phyloP scores from a whole-genome alignment of 2,113 vertebrate genomes.

The Gila orcuttii region DNA sequence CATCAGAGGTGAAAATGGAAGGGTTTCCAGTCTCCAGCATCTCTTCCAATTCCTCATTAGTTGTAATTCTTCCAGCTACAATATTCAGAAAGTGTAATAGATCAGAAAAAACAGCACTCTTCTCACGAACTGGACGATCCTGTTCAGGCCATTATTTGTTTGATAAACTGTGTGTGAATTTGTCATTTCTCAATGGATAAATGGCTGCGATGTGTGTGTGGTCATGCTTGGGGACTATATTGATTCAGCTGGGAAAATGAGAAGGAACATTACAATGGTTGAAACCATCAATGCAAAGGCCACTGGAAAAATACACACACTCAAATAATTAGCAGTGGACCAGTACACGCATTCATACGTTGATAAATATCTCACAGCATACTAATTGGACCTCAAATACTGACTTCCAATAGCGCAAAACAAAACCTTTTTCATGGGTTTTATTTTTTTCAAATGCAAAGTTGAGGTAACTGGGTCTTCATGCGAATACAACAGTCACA shows the following conservation, averaged over 20 bases:
- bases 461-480: neutral
- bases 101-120: neutral
- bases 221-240: slow-evolving; percentile 26
- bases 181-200: neutral
- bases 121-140: neutral
- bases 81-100: neutral
- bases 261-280: slow-evolving; percentile 19
- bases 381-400: no score
- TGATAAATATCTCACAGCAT: neutral
- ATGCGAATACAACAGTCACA: slow-evolving; percentile 6
- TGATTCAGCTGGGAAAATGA: slow-evolving; percentile 51
- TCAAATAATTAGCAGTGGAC: neutral
- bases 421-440: no score
- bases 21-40: slow-evolving; percentile 95
- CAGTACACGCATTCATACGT: neutral
- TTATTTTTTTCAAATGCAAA: neutral
- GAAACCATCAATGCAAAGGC: slow-evolving; percentile 22
- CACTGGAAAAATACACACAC: slow-evolving; percentile 18
- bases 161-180: slow-evolving; percentile 1
- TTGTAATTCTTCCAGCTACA: slow-evolving; percentile 89
- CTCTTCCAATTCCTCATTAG: slow-evolving; percentile 89
- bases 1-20: slow-evolving; percentile 93
- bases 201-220: neutral
- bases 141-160: neutral
- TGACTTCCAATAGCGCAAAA: no score